Evolutionary conservation across 2,888 invertebrate genomes (phyloP).

Genomic region (Cordylochernes scorpioides): DNA sequence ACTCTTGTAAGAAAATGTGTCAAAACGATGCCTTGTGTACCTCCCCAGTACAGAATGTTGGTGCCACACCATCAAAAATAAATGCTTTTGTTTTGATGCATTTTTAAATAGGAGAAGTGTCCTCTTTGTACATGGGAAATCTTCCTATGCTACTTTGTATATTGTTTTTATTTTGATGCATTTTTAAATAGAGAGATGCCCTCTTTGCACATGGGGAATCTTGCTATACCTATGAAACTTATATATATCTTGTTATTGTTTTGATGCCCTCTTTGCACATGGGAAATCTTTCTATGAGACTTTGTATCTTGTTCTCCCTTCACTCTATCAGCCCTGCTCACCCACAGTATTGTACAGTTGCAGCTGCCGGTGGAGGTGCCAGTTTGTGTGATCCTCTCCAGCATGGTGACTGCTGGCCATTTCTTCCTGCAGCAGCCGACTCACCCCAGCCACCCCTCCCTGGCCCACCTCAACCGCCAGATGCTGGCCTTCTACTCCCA

Average conservation of each 20-base stretch:
- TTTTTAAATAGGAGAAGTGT: no score
- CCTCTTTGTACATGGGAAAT: no score
- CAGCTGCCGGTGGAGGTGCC: constrained; percentile 68
- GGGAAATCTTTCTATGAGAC: not conserved
- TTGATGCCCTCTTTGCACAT: not conserved
- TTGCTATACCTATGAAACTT: no score
- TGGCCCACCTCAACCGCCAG: constrained; percentile 44
- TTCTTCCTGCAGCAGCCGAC: constrained; percentile 83
- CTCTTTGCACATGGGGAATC: not conserved
- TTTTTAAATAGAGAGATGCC: not conserved
- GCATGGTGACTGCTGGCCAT: constrained; percentile 57
- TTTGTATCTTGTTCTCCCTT: not conserved
- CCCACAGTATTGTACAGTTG: constrained; percentile 29
- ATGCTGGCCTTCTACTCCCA: constrained; percentile 51
- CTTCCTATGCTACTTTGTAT: no score
- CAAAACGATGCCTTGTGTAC: no score
- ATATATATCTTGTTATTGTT: not conserved
- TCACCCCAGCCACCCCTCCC: constrained; percentile 66
- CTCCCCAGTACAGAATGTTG: no score
- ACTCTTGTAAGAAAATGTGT: no score
- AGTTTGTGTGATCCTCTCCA: constrained; percentile 69
- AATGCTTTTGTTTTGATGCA: no score
- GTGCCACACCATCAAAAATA: no score
- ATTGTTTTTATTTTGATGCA: no score
- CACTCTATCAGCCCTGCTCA: not conserved